Percentiles rank a stretch among this genome's conserved stretches.
Evolutionary conservation across 1,140 invertebrate genomes (phyloP).

Genomic region (Bombus pyrosoma): DNA sequence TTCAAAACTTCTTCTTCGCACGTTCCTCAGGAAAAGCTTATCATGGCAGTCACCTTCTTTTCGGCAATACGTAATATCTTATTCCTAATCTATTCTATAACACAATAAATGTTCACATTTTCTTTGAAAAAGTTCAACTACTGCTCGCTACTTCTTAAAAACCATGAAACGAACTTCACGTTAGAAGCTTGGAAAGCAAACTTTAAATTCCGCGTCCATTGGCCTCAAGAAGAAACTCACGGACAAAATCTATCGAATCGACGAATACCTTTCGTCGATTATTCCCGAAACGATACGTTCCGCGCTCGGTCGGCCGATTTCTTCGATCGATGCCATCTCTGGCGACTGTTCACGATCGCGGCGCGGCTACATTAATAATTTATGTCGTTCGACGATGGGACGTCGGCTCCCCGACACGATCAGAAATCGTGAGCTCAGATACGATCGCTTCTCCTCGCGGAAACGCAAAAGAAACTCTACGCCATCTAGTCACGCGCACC

Average conservation of each 20-base stretch:
- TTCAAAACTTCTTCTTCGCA: no score
- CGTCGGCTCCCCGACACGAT: constrained; percentile 71
- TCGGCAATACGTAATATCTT: no score
- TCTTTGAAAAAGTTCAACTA: no score
- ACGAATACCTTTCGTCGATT: constrained; percentile 22
- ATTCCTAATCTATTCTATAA: no score
- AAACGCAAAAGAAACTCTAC: constrained; percentile 66
- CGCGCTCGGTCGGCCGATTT: constrained; percentile 48
- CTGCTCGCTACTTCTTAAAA: background rate
- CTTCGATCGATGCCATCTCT: constrained; percentile 53
- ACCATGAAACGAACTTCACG: background rate
- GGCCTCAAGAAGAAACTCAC: background rate
- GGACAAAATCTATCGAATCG: no score
- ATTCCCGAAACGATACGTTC: constrained; percentile 41
- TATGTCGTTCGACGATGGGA: constrained; percentile 69
- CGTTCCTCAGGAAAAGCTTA: no score
- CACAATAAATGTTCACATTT: no score
- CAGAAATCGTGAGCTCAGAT: constrained; percentile 73
- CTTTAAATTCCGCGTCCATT: background rate
- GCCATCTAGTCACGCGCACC: constrained; percentile 58
- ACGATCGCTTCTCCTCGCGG: constrained; percentile 65
- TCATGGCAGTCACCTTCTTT: no score
- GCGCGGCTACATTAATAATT: constrained; percentile 74
- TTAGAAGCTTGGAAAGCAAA: background rate
- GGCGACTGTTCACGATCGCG: constrained; percentile 64